phyloP scores from a whole-genome alignment of 1,140 invertebrate genomes.

The Paraescarpia echinospica region DNA sequence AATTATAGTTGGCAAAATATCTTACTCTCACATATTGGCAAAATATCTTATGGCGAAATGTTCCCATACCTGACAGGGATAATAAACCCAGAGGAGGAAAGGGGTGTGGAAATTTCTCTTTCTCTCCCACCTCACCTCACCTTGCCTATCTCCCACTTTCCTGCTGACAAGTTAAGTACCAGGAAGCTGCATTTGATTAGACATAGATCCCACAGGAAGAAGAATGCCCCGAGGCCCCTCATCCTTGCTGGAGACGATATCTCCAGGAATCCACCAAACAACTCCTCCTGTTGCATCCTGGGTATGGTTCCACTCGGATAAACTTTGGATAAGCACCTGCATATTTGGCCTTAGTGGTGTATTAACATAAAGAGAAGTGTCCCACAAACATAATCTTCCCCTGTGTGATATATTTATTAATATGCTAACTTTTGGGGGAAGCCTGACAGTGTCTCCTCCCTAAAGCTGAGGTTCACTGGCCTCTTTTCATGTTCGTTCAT shows the following conservation, averaged over 20 bases:
- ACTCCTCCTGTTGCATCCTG: neutral
- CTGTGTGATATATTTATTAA: no score
- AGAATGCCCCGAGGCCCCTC: neutral
- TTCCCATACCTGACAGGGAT: no score
- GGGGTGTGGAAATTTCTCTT: neutral
- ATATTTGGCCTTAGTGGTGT: neutral
- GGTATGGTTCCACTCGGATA: neutral
- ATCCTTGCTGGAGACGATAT: neutral
- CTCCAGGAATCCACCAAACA: neutral
- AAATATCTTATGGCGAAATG: no score
- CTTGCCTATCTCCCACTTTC: neutral
- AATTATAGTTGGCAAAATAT: no score
- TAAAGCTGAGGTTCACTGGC: no score
- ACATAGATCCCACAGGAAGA: neutral
- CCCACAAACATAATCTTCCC: no score
- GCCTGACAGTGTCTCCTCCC: no score
- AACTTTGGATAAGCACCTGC: neutral
- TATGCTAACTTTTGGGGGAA: no score
- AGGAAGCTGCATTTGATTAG: neutral
- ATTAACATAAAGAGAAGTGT: neutral
- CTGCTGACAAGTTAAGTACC: neutral
- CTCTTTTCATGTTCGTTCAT: no score
- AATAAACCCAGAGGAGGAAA: neutral
- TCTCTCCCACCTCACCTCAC: neutral
- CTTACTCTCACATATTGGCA: no score